Base-by-base conservation (phyloP, 2,797 vertebrate species). In the Trachurus trachurus region DNA sequence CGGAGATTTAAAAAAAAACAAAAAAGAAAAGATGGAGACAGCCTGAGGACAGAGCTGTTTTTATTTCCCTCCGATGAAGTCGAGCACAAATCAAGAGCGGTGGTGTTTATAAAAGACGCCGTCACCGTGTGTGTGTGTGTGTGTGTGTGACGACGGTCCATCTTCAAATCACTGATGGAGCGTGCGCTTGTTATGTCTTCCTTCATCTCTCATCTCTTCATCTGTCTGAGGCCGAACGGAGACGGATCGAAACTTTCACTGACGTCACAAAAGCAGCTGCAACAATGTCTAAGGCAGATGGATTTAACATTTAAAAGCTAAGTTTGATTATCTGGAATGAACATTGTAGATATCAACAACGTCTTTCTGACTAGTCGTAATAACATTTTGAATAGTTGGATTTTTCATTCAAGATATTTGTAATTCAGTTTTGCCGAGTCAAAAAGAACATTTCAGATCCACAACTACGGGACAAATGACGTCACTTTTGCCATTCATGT, bases 31-130 rank as follows among this genome's bases (percentile, higher is more conserved):
- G n/a, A 42, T 13, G 3, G 39, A 29, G 42, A 22, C 58, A 22
- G 54, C 26, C 31, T 17, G 49, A 74, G 40, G 70, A 65, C 60
- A 40, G 65, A 75, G 71, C 31, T n/a, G 67, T 16, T 69, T 75
- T 45, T 26, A 9, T 37, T 45, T 70, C 22, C 39, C 49, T 19
- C 0, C 9, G 26, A 9, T 53, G 31, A 50, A 59, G 40, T 37
- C 3, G 8, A 15, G 42, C 13, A 15, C 61, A 39, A 49, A 66
- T 67, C 44, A 39, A 39, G 52, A 49, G 56, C 16, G 21, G 52
- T 2, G 21, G 52, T 15, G n/a, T 53, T 53, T 13, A 21, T 29
- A 0, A 26, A 11, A 45, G 0, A 1, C 58, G 26, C 21, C 19
- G 64, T 52, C 37, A 1, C 12, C 6, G 29, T 2, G 31, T 31